phyloP scores from a whole-genome alignment of 2,113 vertebrate species.

The Empidonax alnorum region DNA sequence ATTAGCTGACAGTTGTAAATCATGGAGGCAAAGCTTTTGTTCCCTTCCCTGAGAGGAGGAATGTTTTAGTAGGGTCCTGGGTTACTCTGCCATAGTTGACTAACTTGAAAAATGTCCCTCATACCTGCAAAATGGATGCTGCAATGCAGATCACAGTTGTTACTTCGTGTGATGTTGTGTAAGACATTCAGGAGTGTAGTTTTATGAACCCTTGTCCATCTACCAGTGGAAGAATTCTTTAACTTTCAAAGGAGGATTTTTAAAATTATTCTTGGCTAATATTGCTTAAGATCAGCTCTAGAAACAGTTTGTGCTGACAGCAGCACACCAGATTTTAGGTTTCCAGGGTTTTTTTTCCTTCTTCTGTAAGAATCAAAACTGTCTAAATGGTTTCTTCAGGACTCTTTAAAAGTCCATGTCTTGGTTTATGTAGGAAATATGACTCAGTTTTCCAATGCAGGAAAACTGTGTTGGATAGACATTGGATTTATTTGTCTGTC shows the following conservation, averaged over 20 bases:
- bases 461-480: background rate
- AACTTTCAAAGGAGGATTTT: background rate
- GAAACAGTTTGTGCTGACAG: background rate
- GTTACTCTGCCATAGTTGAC: background rate
- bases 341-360: rapidly evolving
- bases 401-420: background rate
- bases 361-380: background rate
- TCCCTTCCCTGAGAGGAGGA: background rate
- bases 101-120: background rate
- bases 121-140: background rate
- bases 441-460: background rate
- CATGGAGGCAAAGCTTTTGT: background rate
- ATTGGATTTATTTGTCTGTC: background rate
- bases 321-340: background rate
- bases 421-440: background rate
- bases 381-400: background rate
- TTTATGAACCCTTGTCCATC: background rate
- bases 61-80: background rate
- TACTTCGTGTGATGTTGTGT: background rate
- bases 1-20: background rate
- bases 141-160: background rate
- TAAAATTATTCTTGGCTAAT: background rate
- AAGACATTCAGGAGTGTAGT: background rate
- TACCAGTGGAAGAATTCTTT: background rate
- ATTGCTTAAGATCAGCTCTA: background rate